Evolutionary conservation across 2,888 invertebrate species (phyloP), one percentile per base, ranked within the genome.

Genomic region (Andrena fulva): DNA sequence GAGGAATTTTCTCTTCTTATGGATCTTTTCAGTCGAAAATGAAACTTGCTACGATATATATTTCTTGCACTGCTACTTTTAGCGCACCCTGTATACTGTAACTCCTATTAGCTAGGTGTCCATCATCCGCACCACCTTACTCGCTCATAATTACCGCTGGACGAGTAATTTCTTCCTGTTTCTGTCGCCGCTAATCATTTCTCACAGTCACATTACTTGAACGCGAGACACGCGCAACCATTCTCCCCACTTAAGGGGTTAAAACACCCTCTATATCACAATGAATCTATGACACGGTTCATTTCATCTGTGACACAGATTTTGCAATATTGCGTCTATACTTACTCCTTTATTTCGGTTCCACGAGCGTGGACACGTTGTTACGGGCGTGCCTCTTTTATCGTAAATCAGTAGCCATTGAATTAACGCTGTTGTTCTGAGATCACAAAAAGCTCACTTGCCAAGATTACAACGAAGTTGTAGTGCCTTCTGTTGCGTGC

Each of bases 391-490:
- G 60, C 31, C 60, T 60, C 20, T 7, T 35, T 33, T 60, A 16
- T 42, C 62, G 62, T 71, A 74, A 74, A 56, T 67, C 67, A 48
- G 20, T 42, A 67, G 54, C 42, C 12, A 42, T 62, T 60, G 67
- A 63, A 70, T 76, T 68, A 70, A 54, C 63, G 50, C 16, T 59
- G 35, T 27, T 54, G 24, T 72, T 59, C 66, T 72, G 56, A 48
- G 63, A 31, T 33, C 71, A 10, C 24, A 20, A 69, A 75, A 52
- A 27, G 16, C 62, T 33, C 29, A n/a, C 52, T 60, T 83, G 83
- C 83, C 85, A 85, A 85, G 67, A 75, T 16, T 50, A 35, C 69
- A 66, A 60, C 60, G 50, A 69, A 77, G 74, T 83, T 83, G 68
- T 50, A 80, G 76, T 70, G 33, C 62, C 50, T 72, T 42, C 64